These are phyloP conservation scores for Delphinapterus leucas DNA, from an alignment of 2,113 vertebrate genomes.

Conservation along the genomic window DNA sequence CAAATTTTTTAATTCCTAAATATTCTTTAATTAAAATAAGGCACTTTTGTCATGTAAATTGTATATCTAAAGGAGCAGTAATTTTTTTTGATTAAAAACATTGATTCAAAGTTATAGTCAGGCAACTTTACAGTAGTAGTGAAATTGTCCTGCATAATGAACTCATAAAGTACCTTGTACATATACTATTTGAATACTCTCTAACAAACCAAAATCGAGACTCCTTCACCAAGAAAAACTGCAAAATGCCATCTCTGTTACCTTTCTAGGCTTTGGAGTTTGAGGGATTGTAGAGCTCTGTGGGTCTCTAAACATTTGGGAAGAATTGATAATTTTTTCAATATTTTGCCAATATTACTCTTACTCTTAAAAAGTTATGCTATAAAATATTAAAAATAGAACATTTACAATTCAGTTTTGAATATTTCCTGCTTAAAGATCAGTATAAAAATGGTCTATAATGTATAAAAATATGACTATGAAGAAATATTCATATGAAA, in stretches of 20 bases:
- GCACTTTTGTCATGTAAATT: neutral
- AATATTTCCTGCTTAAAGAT: neutral
- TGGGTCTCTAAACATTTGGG: neutral
- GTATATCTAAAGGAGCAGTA: neutral
- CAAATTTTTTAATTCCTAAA: neutral
- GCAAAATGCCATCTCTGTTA: neutral
- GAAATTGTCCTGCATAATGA: fast-evolving
- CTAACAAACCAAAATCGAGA: neutral
- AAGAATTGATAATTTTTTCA: neutral
- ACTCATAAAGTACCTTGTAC: no score
- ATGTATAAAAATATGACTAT: neutral
- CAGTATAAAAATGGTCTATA: neutral
- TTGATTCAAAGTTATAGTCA: neutral
- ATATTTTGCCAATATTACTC: neutral
- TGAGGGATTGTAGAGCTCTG: neutral
- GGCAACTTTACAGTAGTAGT: neutral
- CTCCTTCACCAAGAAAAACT: neutral
- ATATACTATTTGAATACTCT: neutral
- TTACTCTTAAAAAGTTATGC: neutral
- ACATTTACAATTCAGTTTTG: neutral
- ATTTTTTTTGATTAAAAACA: neutral
- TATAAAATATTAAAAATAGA: neutral
- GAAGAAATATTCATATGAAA: neutral
- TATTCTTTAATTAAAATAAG: neutral
- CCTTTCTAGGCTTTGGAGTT: no score